Percentiles rank a stretch among this genome's conserved stretches.
These are phyloP conservation scores for Schmidtea mediterranea DNA, from an alignment of 1,140 invertebrate genomes.

Conservation along the genomic window DNA sequence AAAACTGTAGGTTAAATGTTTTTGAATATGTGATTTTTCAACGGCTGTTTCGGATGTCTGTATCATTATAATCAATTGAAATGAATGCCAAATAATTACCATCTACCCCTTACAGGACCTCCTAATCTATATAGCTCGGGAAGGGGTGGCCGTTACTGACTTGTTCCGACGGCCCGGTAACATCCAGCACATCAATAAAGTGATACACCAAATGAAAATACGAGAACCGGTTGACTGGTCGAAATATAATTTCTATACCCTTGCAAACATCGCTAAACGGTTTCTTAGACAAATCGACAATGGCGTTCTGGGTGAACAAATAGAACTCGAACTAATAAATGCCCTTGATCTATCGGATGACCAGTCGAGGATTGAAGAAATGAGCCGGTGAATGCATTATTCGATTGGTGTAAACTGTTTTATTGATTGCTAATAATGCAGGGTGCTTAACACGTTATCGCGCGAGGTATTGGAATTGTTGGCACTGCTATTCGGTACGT, in stretches of 20 bases:
- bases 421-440: conserved; percentile 20
- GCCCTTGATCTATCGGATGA: conserved; percentile 37
- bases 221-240: conserved; percentile 84
- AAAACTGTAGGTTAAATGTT: too few species aligned
- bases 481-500: conserved; percentile 72
- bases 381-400: conserved; percentile 45
- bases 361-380: conserved; percentile 46
- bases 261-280: conserved; percentile 77
- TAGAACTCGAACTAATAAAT: conserved; percentile 61
- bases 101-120: conserved; percentile 14
- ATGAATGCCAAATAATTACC: too few species aligned
- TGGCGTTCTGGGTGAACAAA: conserved; percentile 64
- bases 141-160: conserved; percentile 22
- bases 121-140: conserved; percentile 22
- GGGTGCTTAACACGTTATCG: conserved; percentile 58
- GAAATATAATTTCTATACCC: conserved; percentile 87
- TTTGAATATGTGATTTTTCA: too few species aligned
- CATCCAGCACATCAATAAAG: conserved; percentile 51
- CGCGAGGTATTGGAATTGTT: conserved; percentile 64
- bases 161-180: conserved; percentile 25
- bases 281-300: conserved; percentile 87
- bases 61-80: too few species aligned
- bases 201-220: conserved; percentile 71
- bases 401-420: neutral
- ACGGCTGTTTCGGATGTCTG: too few species aligned